Conservation (phyloP, 23 tunicate species). For the Botrylloides violaceus region DNA sequence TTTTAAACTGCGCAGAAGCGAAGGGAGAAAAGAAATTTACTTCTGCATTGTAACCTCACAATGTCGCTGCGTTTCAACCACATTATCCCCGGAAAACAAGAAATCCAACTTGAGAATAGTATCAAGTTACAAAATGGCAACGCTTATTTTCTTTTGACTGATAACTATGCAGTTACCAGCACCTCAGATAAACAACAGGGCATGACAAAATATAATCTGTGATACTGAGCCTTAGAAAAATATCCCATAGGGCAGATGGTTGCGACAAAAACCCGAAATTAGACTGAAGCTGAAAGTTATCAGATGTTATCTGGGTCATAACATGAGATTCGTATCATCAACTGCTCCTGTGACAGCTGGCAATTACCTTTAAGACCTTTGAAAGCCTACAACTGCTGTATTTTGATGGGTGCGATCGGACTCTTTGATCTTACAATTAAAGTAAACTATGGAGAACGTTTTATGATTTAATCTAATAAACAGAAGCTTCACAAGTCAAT, state of each 20-base stretch:
- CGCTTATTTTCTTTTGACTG: no score
- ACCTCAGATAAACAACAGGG: neutral
- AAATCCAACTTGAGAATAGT: neutral
- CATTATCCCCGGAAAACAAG: no score
- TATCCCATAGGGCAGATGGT: conserved; percentile 1
- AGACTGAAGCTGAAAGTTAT: neutral
- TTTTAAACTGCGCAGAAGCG: no score
- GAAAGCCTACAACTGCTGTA: neutral
- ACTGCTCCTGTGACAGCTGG: conserved; percentile 1
- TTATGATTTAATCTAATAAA: no score
- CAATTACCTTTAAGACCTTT: neutral
- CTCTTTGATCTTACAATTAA: no score
- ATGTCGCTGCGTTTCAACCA: no score
- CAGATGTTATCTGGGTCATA: neutral
- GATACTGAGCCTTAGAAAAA: neutral
- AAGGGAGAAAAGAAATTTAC: no score
- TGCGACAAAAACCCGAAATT: neutral
- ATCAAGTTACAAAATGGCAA: neutral
- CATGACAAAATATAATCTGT: neutral
- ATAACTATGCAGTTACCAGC: no score
- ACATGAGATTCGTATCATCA: neutral
- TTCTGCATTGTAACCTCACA: no score
- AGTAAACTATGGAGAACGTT: no score
- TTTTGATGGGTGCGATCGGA: no score
- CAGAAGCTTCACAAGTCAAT: no score